Evolutionary conservation across 2,888 invertebrate species (phyloP).

Genomic region (Thereva unica): DNA sequence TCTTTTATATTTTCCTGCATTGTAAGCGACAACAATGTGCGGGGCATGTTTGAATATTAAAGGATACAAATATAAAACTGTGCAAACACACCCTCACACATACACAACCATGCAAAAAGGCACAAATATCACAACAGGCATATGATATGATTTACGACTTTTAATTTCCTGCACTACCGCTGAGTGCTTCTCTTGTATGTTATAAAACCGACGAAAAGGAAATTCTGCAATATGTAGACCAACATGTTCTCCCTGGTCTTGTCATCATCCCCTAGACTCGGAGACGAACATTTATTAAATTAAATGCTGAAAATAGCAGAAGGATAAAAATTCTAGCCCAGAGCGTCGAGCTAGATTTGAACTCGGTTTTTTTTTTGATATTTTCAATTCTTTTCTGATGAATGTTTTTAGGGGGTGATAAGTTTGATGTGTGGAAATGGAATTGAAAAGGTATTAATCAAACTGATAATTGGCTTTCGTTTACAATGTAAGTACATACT

Average conservation of each 20-base stretch:
- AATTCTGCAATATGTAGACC: conserved; percentile 49
- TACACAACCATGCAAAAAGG: conserved; percentile 3
- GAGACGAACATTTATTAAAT: conserved; percentile 36
- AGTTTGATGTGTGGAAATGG: too few relatives aligned
- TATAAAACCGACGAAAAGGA: conserved; percentile 48
- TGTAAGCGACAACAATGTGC: conserved; percentile 24
- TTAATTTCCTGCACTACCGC: conserved; percentile 54
- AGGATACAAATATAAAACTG: neutral
- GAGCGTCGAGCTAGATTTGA: too few relatives aligned
- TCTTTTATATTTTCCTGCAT: conserved; percentile 24
- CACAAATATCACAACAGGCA: conserved; percentile 16
- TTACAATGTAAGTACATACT: too few relatives aligned
- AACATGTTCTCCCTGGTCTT: conserved; percentile 45
- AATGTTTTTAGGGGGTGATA: too few relatives aligned
- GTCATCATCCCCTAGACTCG: conserved; percentile 35
- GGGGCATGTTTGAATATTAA: conserved; percentile 21
- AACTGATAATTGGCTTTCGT: too few relatives aligned
- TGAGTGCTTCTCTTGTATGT: conserved; percentile 43
- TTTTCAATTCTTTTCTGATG: too few relatives aligned
- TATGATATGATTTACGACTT: conserved; percentile 53
- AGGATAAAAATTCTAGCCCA: too few relatives aligned
- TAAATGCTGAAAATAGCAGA: neutral
- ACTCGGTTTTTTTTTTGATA: too few relatives aligned
- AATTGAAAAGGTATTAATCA: too few relatives aligned
- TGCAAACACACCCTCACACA: conserved; percentile 18